Evolutionary conservation across 2,113 vertebrate genomes (phyloP).

Genomic region (Sander lucioperca): DNA sequence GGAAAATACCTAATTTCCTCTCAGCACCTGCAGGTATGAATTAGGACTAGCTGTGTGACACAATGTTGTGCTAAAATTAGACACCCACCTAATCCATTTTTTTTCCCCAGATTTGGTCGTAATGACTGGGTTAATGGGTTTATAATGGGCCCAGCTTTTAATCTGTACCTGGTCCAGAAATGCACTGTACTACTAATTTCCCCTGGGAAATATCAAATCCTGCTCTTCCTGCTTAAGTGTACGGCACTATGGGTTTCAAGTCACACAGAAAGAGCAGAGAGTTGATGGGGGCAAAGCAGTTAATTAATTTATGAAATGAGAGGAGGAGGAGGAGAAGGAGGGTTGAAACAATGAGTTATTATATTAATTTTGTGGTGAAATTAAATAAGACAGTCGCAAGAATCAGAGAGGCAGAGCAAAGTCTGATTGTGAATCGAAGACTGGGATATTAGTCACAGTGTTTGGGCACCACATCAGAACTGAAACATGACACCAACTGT

Average conservation of each 20-base stretch:
- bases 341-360: conserved; percentile 44
- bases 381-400: conserved; percentile 23
- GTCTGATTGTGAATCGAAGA: conserved; percentile 14
- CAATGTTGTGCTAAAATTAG: conserved; percentile 71
- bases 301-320: conserved; percentile 54
- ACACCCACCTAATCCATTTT: conserved; percentile 48
- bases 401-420: conserved; percentile 22
- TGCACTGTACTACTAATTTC: conserved; percentile 79
- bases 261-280: conserved; percentile 33
- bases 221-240: conserved; percentile 35
- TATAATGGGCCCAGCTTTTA: conserved; percentile 76
- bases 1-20: conserved; percentile 45
- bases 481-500: conserved; percentile 6
- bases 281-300: conserved; percentile 29
- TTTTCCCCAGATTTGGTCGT: conserved; percentile 68
- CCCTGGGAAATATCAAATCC: conserved; percentile 73
- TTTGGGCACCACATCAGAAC: conserved; percentile 15
- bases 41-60: conserved; percentile 41
- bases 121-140: conserved; percentile 85
- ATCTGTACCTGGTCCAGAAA: conserved; percentile 80
- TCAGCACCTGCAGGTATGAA: conserved; percentile 26
- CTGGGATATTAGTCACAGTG: not conserved
- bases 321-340: conserved; percentile 10
- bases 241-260: conserved; percentile 27
- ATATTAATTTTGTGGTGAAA: conserved; percentile 54